These are phyloP conservation scores for Drosophila longiperda DNA, from an alignment of 2,888 invertebrate genomes.

Conservation along the genomic window DNA sequence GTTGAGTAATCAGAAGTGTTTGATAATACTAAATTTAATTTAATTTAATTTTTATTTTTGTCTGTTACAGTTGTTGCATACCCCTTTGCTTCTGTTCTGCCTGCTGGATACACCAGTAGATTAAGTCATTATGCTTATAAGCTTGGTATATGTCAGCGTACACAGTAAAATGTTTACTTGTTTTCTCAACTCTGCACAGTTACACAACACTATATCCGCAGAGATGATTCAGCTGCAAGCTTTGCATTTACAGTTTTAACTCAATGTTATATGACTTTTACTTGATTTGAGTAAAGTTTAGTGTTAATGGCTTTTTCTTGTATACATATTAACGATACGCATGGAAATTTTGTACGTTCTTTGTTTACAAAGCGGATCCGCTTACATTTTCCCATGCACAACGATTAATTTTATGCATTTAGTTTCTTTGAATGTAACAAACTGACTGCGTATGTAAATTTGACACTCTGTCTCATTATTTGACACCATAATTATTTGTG, in stretches of 20 bases:
- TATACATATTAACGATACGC: constrained; percentile 1
- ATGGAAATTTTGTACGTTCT: constrained; percentile 18
- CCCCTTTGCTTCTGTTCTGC: constrained; percentile 27
- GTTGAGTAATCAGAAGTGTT: neutral
- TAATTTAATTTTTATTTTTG: constrained; percentile 29
- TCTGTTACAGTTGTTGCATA: constrained; percentile 40
- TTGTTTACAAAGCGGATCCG: constrained; percentile 33
- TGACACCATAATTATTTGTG: constrained; percentile 74
- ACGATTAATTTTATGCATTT: constrained; percentile 72
- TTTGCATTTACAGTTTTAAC: constrained; percentile 16
- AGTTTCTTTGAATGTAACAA: constrained; percentile 66
- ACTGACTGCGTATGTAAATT: constrained; percentile 74
- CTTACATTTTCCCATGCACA: constrained; percentile 45
- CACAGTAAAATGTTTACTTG: constrained; percentile 46
- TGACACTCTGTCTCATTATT: constrained; percentile 80
- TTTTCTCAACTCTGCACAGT: constrained; percentile 28
- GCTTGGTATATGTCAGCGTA: constrained; percentile 30
- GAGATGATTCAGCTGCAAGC: constrained; percentile 23
- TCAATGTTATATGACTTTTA: constrained; percentile 32
- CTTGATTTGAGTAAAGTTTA: constrained; percentile 32
- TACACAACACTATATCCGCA: neutral
- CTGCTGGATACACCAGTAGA: constrained; percentile 66
- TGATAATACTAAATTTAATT: neutral
- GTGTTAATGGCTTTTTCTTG: constrained; percentile 3
- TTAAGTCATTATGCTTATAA: constrained; percentile 52